These are phyloP conservation scores for Lepidurus packardi DNA, from an alignment of 1,140 invertebrate species.

Conservation along the genomic window DNA sequence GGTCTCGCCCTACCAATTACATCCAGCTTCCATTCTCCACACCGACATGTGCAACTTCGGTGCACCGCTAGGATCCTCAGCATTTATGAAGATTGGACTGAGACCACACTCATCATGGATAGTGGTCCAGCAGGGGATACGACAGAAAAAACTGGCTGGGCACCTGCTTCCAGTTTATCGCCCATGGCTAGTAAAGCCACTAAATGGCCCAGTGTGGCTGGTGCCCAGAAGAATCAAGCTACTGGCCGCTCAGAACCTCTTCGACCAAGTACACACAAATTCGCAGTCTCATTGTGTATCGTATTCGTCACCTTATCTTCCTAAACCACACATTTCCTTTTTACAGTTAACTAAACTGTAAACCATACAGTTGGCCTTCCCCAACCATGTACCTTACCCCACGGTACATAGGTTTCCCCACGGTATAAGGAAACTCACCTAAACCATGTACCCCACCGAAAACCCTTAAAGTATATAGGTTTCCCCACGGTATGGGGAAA, in stretches of 20 bases:
- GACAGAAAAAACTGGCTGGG: background rate
- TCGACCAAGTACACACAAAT: background rate
- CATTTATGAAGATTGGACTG: slow-evolving; percentile 19
- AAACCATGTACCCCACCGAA: no score
- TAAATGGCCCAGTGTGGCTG: slow-evolving; percentile 20
- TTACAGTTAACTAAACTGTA: background rate
- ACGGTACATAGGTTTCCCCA: background rate
- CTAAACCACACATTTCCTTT: background rate
- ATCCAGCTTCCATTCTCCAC: background rate
- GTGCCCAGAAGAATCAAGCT: background rate
- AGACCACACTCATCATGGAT: slow-evolving; percentile 21
- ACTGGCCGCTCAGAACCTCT: slow-evolving; percentile 7
- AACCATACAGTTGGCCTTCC: background rate
- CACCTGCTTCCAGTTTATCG: slow-evolving; percentile 18
- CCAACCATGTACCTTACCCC: no score
- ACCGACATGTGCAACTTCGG: slow-evolving; percentile 5
- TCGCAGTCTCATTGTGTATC: background rate
- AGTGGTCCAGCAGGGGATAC: background rate
- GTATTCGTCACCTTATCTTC: background rate
- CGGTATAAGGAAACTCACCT: no score
- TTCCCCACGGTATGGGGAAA: background rate
- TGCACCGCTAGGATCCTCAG: slow-evolving; percentile 9
- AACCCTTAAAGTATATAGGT: no score
- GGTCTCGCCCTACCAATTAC: slow-evolving; percentile 12
- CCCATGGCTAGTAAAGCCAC: slow-evolving; percentile 11